Evolutionary conservation across 2,888 invertebrate species (phyloP).

Genomic region (Watsonalla binaria): DNA sequence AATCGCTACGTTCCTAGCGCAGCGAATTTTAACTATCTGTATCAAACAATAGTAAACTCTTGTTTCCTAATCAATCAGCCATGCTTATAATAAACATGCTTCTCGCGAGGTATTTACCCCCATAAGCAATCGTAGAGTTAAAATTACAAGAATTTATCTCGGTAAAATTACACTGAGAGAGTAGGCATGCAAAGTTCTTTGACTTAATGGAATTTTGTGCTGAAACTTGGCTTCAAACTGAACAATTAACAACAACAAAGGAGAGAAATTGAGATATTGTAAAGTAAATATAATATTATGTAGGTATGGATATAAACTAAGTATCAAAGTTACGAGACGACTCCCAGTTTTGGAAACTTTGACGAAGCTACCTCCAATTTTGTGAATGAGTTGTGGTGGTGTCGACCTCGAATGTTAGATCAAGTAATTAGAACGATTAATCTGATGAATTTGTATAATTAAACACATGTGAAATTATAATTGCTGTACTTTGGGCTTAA

Average conservation of each 20-base stretch:
- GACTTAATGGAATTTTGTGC: slow-evolving; percentile 1
- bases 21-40: too few species aligned
- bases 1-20: too few species aligned
- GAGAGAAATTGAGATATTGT: not conserved
- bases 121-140: not conserved
- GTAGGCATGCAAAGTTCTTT: not conserved
- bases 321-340: not conserved
- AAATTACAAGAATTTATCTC: not conserved
- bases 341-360: not conserved
- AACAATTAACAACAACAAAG: slow-evolving; percentile 1
- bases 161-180: not conserved
- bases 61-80: too few species aligned
- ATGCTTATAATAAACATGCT: too few species aligned
- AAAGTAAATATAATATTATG: not conserved
- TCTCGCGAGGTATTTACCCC: too few species aligned
- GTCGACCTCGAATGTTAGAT: not conserved
- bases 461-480: not conserved
- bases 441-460: not conserved
- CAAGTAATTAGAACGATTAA: not conserved
- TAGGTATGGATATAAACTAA: not conserved
- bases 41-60: too few species aligned
- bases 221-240: not conserved
- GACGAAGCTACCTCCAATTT: not conserved
- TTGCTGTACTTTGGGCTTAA: too few species aligned
- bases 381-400: not conserved